These are phyloP conservation scores for Miltochrista miniata DNA, from an alignment of 2,888 invertebrate genomes.

Conservation along the genomic window DNA sequence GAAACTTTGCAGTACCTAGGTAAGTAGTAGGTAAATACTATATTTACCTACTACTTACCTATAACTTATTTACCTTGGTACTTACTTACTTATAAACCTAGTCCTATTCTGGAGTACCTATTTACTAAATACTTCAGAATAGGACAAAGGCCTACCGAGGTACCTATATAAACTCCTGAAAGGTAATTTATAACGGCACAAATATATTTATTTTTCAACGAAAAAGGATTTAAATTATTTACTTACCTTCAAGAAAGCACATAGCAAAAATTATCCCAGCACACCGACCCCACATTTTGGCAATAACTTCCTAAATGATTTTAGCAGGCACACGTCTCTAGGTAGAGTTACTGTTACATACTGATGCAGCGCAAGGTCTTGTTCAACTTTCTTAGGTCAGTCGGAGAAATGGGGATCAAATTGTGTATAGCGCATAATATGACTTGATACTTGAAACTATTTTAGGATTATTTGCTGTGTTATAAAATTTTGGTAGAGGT, in stretches of 20 bases:
- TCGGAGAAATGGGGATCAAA: constrained; percentile 17
- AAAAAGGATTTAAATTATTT: too few relatives aligned
- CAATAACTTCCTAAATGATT: constrained; percentile 3
- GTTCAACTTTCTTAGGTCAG: constrained; percentile 30
- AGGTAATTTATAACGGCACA: too few relatives aligned
- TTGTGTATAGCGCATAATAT: constrained; percentile 23
- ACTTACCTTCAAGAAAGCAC: constrained; percentile 25
- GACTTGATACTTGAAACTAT: constrained; percentile 34
- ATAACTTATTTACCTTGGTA: too few relatives aligned
- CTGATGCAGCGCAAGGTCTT: constrained; percentile 21
- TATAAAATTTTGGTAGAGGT: too few relatives aligned
- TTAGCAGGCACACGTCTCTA: constrained; percentile 5
- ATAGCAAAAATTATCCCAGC: constrained; percentile 6
- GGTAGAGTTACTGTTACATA: constrained; percentile 14
- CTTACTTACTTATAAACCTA: too few relatives aligned
- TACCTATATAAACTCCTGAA: too few relatives aligned
- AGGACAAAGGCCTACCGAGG: neutral
- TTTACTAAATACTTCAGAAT: neutral
- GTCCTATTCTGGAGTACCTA: too few relatives aligned
- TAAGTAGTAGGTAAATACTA: too few relatives aligned
- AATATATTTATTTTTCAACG: too few relatives aligned
- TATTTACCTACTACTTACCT: too few relatives aligned
- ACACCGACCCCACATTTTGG: constrained; percentile 12
- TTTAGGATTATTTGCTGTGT: neutral
- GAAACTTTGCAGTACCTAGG: too few relatives aligned